A percentile compares a stretch with the other conserved stretches of the same genome.
Evolutionary conservation across 2,797 vertebrate genomes (phyloP).

Genomic region (Sciurus carolinensis): DNA sequence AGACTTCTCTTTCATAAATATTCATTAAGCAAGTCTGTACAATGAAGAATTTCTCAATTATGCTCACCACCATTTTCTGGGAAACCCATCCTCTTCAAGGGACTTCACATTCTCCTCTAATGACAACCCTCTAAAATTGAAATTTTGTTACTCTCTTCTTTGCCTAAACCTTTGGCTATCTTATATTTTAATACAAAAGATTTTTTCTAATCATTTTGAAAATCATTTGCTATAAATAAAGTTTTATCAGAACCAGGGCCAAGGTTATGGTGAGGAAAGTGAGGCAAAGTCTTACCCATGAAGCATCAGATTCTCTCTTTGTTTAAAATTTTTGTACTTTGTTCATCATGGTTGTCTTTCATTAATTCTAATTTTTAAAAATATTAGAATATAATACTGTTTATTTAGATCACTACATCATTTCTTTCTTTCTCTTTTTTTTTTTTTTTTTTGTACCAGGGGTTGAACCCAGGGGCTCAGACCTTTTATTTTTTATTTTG

Average conservation of each 20-base stretch:
- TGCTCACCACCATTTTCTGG: not conserved
- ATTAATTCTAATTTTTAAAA: not conserved
- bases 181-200: not conserved
- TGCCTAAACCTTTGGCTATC: not conserved
- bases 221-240: constrained; percentile 32
- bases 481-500: no score
- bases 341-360: not conserved
- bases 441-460: no score
- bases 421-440: not conserved
- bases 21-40: not conserved
- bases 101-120: not conserved
- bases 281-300: not conserved
- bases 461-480: no score
- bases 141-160: not conserved
- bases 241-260: not conserved
- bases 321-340: not conserved
- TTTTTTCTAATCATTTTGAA: not conserved
- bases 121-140: not conserved
- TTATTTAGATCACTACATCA: not conserved
- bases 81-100: not conserved
- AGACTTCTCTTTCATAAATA: not conserved
- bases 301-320: not conserved
- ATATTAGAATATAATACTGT: not conserved
- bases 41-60: not conserved
- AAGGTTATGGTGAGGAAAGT: not conserved